Evolutionary conservation across 2,888 invertebrate genomes (phyloP).

Genomic region (Drosophila mayaguana): DNA sequence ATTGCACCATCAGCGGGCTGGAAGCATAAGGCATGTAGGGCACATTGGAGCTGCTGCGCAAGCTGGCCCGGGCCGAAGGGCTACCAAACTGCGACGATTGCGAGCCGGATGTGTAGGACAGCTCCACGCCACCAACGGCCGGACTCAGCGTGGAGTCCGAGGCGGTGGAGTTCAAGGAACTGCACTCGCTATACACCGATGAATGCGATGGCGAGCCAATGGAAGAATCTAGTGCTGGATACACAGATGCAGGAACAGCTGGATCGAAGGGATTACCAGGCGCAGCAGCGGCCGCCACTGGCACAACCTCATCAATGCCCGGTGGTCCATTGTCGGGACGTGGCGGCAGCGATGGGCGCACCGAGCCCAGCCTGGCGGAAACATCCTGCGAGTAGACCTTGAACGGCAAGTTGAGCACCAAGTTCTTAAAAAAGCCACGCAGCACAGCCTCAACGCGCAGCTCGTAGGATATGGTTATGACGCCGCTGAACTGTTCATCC

Average conservation of each 20-base stretch:
- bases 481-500: slow-evolving; percentile 76
- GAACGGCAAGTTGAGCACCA: slow-evolving; percentile 82
- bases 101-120: slow-evolving; percentile 73
- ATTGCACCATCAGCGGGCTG: slow-evolving; percentile 82
- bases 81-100: slow-evolving; percentile 80
- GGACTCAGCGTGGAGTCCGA: slow-evolving; percentile 84
- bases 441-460: slow-evolving; percentile 84
- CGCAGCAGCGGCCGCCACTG: slow-evolving; percentile 13
- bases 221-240: slow-evolving; percentile 76
- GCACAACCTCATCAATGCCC: slow-evolving; percentile 39
- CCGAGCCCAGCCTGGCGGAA: slow-evolving; percentile 39
- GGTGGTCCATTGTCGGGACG: slow-evolving; percentile 64
- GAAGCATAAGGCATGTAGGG: slow-evolving; percentile 83
- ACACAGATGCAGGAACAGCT: slow-evolving; percentile 49
- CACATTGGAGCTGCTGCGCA: slow-evolving; percentile 76
- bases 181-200: slow-evolving; percentile 82
- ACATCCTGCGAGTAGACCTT: slow-evolving; percentile 79
- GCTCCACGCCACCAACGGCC: slow-evolving; percentile 71
- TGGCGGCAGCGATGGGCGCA: slow-evolving; percentile 63
- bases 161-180: slow-evolving; percentile 82
- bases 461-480: slow-evolving; percentile 82
- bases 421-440: slow-evolving; percentile 84
- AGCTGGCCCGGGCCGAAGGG: slow-evolving; percentile 75
- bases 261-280: slow-evolving; percentile 82
- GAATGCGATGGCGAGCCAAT: slow-evolving; percentile 83